Evolutionary conservation across 2,113 vertebrate genomes (phyloP).

Genomic region (Archocentrus centrarchus): DNA sequence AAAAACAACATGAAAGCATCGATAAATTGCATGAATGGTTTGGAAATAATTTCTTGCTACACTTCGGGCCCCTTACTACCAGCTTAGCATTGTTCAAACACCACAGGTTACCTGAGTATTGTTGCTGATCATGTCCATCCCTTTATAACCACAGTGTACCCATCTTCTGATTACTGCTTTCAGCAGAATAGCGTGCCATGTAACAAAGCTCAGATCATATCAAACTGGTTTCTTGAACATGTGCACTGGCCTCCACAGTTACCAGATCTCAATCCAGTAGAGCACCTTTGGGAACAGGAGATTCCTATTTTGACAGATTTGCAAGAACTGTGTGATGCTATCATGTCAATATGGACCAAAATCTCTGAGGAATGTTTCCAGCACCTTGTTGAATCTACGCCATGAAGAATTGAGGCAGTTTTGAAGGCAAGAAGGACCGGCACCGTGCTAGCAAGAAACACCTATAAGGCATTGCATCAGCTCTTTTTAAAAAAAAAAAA

Average conservation of each 20-base stretch:
- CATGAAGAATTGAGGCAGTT: not conserved
- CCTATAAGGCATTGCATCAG: too few species aligned
- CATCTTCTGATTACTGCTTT: not conserved
- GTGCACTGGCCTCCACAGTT: too few species aligned
- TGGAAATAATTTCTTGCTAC: not conserved
- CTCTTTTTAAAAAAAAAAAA: too few species aligned
- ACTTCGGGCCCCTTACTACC: not conserved
- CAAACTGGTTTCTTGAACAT: not conserved
- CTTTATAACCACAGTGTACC: not conserved
- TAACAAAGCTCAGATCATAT: not conserved
- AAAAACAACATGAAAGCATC: not conserved
- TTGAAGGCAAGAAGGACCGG: not conserved
- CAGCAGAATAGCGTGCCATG: not conserved
- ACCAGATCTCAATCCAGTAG: too few species aligned
- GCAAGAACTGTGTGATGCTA: not conserved
- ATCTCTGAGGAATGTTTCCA: not conserved
- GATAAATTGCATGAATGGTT: not conserved
- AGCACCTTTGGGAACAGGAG: not conserved
- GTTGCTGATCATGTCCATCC: not conserved
- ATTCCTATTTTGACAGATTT: not conserved
- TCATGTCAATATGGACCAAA: not conserved
- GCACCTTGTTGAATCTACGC: not conserved
- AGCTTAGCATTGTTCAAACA: not conserved
- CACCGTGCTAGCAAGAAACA: not conserved
- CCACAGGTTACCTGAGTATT: fast-evolving